A percentile compares a stretch with the other conserved stretches of the same genome.
Evolutionary conservation across 2,888 invertebrate species (phyloP).

Genomic region (Neoaliturus tenellus): DNA sequence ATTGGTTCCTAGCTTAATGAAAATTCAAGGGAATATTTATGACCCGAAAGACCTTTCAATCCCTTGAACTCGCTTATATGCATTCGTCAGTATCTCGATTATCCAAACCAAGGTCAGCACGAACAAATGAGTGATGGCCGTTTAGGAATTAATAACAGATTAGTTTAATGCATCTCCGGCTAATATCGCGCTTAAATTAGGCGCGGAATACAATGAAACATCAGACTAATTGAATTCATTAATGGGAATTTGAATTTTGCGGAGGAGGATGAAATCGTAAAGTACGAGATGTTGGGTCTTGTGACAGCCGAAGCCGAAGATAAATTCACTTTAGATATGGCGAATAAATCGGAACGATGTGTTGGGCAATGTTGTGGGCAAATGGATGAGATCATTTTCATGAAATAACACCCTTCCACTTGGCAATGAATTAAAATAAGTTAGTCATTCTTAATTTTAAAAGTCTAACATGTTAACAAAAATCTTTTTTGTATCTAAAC

Average conservation of each 20-base stretch:
- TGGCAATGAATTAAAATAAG: too few relatives aligned
- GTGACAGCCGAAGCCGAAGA: slow-evolving; percentile 7
- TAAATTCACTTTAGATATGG: background rate
- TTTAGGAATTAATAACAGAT: slow-evolving; percentile 26
- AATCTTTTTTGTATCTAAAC: too few relatives aligned
- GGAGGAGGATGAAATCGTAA: slow-evolving; percentile 33
- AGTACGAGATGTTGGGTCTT: background rate
- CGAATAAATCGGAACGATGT: background rate
- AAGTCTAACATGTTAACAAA: too few relatives aligned
- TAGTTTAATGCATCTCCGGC: background rate
- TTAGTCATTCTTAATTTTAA: too few relatives aligned
- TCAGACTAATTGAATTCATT: slow-evolving; percentile 5
- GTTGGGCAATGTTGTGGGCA: too few relatives aligned
- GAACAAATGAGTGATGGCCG: slow-evolving; percentile 8
- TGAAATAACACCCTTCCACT: too few relatives aligned
- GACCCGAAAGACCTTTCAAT: too few relatives aligned
- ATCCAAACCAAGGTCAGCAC: background rate
- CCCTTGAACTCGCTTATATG: background rate
- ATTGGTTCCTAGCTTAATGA: too few relatives aligned
- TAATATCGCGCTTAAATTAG: slow-evolving; percentile 24
- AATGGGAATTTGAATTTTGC: slow-evolving; percentile 1
- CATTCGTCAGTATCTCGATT: background rate
- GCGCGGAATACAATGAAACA: background rate
- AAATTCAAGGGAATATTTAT: too few relatives aligned
- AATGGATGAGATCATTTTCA: too few relatives aligned